Evolutionary conservation across 2,113 vertebrate species (phyloP).

Genomic region (Tiliqua scincoides): DNA sequence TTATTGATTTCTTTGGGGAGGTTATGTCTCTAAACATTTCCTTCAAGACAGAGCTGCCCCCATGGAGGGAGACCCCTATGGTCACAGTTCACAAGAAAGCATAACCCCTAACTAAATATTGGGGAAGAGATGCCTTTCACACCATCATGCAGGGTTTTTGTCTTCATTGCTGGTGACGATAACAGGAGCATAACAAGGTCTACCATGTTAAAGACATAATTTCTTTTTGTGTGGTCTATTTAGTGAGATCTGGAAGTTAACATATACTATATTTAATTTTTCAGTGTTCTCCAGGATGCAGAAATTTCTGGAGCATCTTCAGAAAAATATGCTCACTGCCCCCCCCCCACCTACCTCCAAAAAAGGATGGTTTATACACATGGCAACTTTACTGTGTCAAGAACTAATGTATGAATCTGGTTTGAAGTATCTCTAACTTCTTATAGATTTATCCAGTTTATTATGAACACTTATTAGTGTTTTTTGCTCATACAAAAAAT

Average conservation of each 20-base stretch:
- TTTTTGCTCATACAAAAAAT: background rate
- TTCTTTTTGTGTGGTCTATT: background rate
- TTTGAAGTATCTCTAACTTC: background rate
- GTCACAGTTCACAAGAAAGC: background rate
- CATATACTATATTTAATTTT: background rate
- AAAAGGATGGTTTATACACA: background rate
- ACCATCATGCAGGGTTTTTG: background rate
- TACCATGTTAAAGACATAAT: background rate
- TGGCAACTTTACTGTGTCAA: background rate
- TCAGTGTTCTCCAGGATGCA: background rate
- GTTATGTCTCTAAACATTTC: too few relatives aligned
- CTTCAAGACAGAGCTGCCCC: too few relatives aligned
- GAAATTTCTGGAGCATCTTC: background rate
- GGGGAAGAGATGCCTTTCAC: background rate
- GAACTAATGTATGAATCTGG: background rate
- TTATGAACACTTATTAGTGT: background rate
- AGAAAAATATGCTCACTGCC: background rate
- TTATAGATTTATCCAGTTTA: background rate
- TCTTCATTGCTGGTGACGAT: background rate
- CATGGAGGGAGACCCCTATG: too few relatives aligned
- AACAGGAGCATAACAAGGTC: background rate
- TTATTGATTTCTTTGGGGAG: too few relatives aligned
- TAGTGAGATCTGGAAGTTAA: background rate
- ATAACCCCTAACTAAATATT: background rate
- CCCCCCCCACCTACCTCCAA: background rate